Percentiles rank a stretch among this genome's conserved stretches.
Conservation (phyloP, 2,888 invertebrate genomes). For the Plebejus argus region DNA sequence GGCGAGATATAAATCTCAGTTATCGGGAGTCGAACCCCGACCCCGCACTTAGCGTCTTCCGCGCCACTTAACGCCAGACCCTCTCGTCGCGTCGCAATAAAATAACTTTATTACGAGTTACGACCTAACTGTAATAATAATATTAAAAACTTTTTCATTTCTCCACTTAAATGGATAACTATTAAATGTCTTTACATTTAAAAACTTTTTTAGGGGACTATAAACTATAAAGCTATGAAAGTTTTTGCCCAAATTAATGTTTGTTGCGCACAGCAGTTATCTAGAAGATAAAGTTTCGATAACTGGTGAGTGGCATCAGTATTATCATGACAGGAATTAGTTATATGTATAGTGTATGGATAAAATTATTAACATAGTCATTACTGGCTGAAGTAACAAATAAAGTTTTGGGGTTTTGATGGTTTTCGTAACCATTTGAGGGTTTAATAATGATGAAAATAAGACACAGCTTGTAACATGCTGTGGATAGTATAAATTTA, state of each 20-base stretch:
- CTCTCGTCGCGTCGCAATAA: constrained; percentile 27
- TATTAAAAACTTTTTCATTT: constrained; percentile 30
- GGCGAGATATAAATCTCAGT: constrained; percentile 45
- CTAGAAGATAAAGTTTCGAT: background rate
- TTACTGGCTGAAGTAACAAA: background rate
- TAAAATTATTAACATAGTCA: background rate
- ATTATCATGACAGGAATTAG: background rate
- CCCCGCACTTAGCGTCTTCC: constrained; percentile 34
- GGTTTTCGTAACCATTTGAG: too few species aligned
- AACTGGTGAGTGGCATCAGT: background rate
- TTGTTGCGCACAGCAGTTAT: constrained; percentile 4
- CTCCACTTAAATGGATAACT: background rate
- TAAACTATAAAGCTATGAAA: background rate
- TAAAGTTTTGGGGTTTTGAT: too few species aligned
- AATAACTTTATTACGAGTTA: constrained; percentile 23
- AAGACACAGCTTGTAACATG: too few species aligned
- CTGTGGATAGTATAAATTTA: too few species aligned
- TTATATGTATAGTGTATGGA: too few species aligned
- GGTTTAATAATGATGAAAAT: too few species aligned
- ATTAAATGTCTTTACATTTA: background rate
- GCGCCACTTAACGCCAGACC: constrained; percentile 2
- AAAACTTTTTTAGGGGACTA: background rate
- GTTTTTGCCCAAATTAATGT: background rate
- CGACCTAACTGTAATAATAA: background rate
- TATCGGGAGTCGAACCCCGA: constrained; percentile 33